Evolutionary conservation across 1,140 invertebrate species (phyloP).

Genomic region (Nymphalis io): DNA sequence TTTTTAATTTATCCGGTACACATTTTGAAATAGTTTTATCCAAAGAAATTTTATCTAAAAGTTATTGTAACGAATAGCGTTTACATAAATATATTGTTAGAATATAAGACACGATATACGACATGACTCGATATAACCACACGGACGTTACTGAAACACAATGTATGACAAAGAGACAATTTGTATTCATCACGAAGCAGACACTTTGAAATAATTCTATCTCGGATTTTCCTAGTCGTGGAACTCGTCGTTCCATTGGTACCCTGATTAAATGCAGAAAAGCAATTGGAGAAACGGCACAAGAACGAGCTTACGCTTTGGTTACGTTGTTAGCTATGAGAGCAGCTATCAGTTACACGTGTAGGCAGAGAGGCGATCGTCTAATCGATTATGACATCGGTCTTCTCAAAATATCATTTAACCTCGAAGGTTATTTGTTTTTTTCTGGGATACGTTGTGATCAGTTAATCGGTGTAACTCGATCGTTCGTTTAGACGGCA

Average conservation of each 20-base stretch:
- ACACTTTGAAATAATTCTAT: not conserved
- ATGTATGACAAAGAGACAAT: not conserved
- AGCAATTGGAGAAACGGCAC: not conserved
- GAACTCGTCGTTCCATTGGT: too few species aligned
- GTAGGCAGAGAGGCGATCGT: too few species aligned
- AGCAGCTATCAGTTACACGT: too few species aligned
- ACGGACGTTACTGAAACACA: slow-evolving; percentile 1
- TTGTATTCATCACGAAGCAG: not conserved
- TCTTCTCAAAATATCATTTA: too few species aligned
- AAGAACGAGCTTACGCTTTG: not conserved
- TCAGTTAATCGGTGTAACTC: too few species aligned
- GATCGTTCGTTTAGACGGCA: too few species aligned
- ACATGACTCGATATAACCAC: not conserved
- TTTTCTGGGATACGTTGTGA: too few species aligned
- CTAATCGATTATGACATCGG: too few species aligned
- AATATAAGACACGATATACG: not conserved
- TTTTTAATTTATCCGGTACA: not conserved
- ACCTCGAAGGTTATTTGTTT: too few species aligned
- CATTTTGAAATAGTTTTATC: not conserved
- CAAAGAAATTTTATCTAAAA: slow-evolving; percentile 7
- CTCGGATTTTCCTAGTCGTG: not conserved
- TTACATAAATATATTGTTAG: not conserved
- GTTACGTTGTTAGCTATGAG: too few species aligned
- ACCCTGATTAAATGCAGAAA: not conserved
- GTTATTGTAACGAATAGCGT: slow-evolving; percentile 3